Percentiles rank a stretch among this genome's conserved stretches.
Conservation (phyloP, 23 tunicate species). For the Diplosoma virens region DNA sequence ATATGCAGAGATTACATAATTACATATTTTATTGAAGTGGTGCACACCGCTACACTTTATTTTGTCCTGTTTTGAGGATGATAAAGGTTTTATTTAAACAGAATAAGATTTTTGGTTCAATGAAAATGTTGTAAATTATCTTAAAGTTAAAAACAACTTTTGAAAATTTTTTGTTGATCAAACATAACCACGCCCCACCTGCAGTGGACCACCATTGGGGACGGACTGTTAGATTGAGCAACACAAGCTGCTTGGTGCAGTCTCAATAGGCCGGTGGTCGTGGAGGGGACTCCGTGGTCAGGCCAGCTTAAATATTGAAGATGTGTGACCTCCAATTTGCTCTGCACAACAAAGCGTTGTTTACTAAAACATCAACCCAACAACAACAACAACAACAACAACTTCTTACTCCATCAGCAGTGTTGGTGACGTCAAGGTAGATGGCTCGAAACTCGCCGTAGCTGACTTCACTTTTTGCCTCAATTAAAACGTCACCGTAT, state of each 20-base stretch:
- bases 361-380: not conserved
- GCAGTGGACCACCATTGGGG: conserved; percentile 34
- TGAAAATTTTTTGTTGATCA: not conserved
- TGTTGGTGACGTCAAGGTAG: too few relatives aligned
- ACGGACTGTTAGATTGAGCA: not conserved
- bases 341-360: not conserved
- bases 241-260: not conserved
- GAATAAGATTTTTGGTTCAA: not conserved
- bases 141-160: not conserved
- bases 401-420: not conserved
- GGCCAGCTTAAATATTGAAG: conserved; percentile 37
- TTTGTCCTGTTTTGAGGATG: too few relatives aligned
- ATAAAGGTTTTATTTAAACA: too few relatives aligned
- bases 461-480: too few relatives aligned
- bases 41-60: too few relatives aligned
- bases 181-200: not conserved
- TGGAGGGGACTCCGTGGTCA: conserved; percentile 28
- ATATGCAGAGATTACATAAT: too few relatives aligned
- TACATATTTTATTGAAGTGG: too few relatives aligned
- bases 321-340: not conserved
- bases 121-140: not conserved
- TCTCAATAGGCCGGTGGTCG: conserved; percentile 11
- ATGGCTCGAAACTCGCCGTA: too few relatives aligned
- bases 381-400: not conserved
- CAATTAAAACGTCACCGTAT: too few relatives aligned